These are phyloP conservation scores for Papilio polytes DNA, from an alignment of 1,140 invertebrate genomes.

Conservation along the genomic window DNA sequence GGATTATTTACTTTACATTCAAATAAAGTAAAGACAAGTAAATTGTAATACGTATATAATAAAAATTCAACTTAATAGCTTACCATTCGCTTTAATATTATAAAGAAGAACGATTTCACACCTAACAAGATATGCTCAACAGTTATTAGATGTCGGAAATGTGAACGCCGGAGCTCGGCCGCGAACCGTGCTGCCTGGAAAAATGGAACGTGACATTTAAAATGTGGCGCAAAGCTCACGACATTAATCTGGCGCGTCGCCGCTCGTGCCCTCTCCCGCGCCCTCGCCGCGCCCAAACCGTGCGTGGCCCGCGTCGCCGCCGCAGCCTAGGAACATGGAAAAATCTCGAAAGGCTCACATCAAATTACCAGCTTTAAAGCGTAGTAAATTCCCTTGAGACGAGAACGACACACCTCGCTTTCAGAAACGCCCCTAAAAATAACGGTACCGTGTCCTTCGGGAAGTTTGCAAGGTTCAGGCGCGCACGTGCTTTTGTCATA, in stretches of 20 bases:
- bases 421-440: conserved; percentile 72
- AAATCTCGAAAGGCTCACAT: conserved; percentile 80
- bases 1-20: neutral
- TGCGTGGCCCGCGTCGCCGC: conserved; percentile 74
- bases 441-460: conserved; percentile 72
- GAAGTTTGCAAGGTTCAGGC: conserved; percentile 73
- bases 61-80: neutral
- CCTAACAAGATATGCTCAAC: conserved; percentile 39
- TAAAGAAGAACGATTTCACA: conserved; percentile 9
- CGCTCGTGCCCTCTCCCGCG: conserved; percentile 73
- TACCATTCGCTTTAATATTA: neutral
- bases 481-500: conserved; percentile 80
- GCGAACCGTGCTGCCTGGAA: conserved; percentile 66
- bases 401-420: conserved; percentile 73
- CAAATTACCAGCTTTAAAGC: conserved; percentile 81
- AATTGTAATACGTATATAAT: neutral
- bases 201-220: conserved; percentile 81
- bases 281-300: conserved; percentile 62
- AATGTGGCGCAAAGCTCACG: conserved; percentile 77
- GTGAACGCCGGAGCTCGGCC: conserved; percentile 55
- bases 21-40: neutral
- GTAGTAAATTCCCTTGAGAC: conserved; percentile 70
- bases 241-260: conserved; percentile 79
- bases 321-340: conserved; percentile 72
- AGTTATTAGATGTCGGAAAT: conserved; percentile 54